These are phyloP conservation scores for Apamea monoglypha DNA, from an alignment of 2,888 invertebrate species.

Conservation along the genomic window DNA sequence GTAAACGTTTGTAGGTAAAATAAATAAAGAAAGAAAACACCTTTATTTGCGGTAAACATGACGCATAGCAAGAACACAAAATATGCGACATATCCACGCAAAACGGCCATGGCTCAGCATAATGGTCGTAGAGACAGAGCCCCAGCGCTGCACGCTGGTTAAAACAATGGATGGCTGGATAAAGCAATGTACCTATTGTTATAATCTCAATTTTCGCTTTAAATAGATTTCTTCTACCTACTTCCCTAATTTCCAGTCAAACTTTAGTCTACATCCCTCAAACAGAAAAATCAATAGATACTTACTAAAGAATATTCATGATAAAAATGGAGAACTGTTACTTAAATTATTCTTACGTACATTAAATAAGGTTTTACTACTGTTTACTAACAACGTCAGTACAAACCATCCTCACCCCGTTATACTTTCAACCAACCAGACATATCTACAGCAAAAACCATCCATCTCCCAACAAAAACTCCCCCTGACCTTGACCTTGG, in stretches of 20 bases:
- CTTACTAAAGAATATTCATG: background rate
- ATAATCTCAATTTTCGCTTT: background rate
- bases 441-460: conserved; percentile 2
- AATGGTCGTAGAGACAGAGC: background rate
- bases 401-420: background rate
- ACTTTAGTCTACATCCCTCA: background rate
- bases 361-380: background rate
- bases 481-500: conserved; percentile 56
- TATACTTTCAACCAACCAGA: background rate
- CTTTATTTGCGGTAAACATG: too few species aligned
- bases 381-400: background rate
- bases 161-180: background rate
- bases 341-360: background rate
- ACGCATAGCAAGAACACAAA: background rate
- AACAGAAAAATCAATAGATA: background rate
- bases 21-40: background rate
- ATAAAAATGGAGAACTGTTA: background rate
- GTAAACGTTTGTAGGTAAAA: background rate
- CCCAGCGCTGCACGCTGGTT: background rate
- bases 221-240: background rate
- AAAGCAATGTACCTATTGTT: background rate
- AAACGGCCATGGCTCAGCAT: background rate
- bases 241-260: background rate
- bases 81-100: background rate
- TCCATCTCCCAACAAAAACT: conserved; percentile 24